Percentiles rank a stretch among this genome's conserved stretches.
Conservation (phyloP, 2,113 vertebrate species). For the Prunella himalayana region DNA sequence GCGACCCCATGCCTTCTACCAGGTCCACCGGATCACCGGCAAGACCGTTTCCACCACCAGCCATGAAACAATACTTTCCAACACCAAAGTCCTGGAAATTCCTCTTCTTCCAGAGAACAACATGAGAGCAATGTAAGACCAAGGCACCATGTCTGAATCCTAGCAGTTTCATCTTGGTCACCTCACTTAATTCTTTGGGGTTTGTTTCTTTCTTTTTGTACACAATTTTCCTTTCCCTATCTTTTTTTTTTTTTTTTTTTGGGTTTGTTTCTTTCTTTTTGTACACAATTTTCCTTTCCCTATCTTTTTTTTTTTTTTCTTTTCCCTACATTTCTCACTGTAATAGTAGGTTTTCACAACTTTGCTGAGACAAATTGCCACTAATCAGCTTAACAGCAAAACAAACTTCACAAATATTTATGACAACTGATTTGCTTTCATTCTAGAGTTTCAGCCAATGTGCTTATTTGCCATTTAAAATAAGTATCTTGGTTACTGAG, state of each 20-base stretch:
- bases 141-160: not conserved
- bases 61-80: conserved; percentile 90
- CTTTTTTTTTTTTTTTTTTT: not conserved
- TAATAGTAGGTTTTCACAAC: not conserved
- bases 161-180: not conserved
- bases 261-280: not conserved
- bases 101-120: conserved; percentile 93
- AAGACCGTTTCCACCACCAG: conserved; percentile 95
- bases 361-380: not conserved
- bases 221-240: not conserved
- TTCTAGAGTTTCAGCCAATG: conserved; percentile 55
- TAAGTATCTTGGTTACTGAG: conserved; percentile 56
- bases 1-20: conserved; percentile 96
- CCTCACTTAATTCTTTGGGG: not conserved
- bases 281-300: not conserved
- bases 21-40: conserved; percentile 95
- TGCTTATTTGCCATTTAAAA: conserved; percentile 64
- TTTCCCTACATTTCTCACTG: not conserved
- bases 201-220: not conserved
- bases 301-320: not conserved
- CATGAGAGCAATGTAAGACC: conserved; percentile 90
- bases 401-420: conserved; percentile 13
- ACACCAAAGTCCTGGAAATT: conserved; percentile 95
- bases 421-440: conserved; percentile 40
- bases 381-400: not conserved